Evolutionary conservation across 2,797 vertebrate genomes (phyloP), one percentile per base, ranked within the genome.

Genomic region (Eulemur mongoz): DNA sequence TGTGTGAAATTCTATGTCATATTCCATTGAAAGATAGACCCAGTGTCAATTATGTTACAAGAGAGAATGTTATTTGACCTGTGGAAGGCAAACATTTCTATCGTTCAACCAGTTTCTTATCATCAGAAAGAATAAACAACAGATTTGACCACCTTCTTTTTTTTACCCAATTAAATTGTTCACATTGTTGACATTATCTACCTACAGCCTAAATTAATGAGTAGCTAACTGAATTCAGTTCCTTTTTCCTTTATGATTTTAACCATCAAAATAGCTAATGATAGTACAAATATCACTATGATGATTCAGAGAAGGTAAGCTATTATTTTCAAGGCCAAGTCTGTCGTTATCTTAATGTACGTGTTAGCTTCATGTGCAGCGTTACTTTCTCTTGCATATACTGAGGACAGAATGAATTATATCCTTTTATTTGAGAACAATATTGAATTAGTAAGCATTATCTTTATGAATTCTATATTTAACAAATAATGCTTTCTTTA

Each of bases 281-380:
- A 76, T 30, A 8, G 70, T 45, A 84, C 52, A 89, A 38, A 78
- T 83, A 54, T 8, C n/a, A 40, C 22, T 54, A 14, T 61, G 23
- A 18, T n/a, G 27, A 50, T 76, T 96, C 76, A 81, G 52, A 91
- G 25, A 83, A 82, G 17, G 17, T 38, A 87, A 69, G 32, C 25
- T 20, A 79, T 57, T 50, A 67, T 79, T 96, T 96, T 63, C 73
- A 91, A 93, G n/a, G 43, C 6, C 52, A 96, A 91, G 48, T 61
- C 35, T 54, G 27, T 15, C 20, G 38, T 63, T 91, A 13, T 27
- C 43, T 89, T 65, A 72, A 45, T 27, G 10, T 54, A 7, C 17
- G 14, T 38, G 8, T 67, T 32, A 93, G 45, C 7, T 72, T 96
- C 43, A 25, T 65, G 5, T 50, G n/a, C 11, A 32, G 23, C 2